Evolutionary conservation across 2,888 invertebrate species (phyloP).

Genomic region (Xanthorhoe designata): DNA sequence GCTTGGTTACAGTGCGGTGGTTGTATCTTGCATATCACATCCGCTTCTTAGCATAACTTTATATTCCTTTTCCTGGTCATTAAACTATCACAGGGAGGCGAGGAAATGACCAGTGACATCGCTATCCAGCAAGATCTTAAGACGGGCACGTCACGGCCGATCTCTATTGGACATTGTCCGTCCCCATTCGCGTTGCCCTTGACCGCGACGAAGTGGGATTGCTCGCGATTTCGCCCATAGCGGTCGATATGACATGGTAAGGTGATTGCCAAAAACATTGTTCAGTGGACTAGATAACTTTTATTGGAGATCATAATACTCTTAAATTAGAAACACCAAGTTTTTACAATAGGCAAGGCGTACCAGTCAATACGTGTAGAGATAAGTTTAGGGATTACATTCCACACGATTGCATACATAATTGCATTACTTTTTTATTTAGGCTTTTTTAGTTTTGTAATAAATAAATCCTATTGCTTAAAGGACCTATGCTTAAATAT

Average conservation of each 20-base stretch:
- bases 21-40: neutral
- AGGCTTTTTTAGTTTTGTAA: no score
- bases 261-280: neutral
- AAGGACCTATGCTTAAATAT: no score
- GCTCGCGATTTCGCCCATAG: neutral
- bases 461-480: no score
- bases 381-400: no score
- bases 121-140: neutral
- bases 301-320: constrained; percentile 42
- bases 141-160: neutral
- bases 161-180: constrained; percentile 10
- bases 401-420: no score
- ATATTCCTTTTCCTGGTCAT: neutral
- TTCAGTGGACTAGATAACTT: constrained; percentile 20
- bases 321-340: neutral
- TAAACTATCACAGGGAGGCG: neutral
- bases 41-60: neutral
- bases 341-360: no score
- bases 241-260: neutral
- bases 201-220: constrained; percentile 26
- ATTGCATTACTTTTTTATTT: no score
- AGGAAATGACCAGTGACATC: neutral
- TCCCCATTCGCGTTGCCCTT: constrained; percentile 15
- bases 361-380: no score
- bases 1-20: neutral